Percentiles rank a stretch among this genome's conserved stretches.
phyloP scores from a whole-genome alignment of 2,888 invertebrate species.

The Aphelenchoides bicaudatus region DNA sequence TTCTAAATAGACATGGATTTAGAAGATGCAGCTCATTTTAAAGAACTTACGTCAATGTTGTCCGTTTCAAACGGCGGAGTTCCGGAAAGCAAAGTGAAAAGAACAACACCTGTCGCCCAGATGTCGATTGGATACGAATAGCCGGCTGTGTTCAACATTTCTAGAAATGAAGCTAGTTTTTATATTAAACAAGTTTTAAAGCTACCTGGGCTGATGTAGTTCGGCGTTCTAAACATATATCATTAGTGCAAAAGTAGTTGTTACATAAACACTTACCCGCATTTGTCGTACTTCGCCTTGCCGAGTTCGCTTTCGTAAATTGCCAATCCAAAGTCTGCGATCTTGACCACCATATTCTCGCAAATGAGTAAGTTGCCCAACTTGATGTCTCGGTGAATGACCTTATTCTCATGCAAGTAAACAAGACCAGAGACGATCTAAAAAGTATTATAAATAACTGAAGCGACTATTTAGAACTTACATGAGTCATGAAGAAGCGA shows the following conservation, averaged over 20 bases:
- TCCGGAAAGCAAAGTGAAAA: neutral
- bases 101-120: neutral
- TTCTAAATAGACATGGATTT: neutral
- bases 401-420: constrained; percentile 27
- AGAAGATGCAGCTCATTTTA: neutral
- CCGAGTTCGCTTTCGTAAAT: too few species aligned
- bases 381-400: constrained; percentile 25
- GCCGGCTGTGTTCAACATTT: neutral
- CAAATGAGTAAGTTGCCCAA: neutral
- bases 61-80: constrained; percentile 11
- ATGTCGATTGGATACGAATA: neutral
- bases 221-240: constrained; percentile 3
- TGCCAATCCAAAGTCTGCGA: constrained; percentile 67
- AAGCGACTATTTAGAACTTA: neutral
- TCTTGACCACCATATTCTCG: constrained; percentile 61
- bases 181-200: neutral
- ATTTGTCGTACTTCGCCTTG: too few species aligned
- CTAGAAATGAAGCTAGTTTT: neutral
- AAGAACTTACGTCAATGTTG: neutral
- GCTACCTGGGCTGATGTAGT: constrained; percentile 7
- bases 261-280: too few species aligned
- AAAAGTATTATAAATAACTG: constrained; percentile 3
- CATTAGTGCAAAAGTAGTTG: too few species aligned
- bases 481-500: constrained; percentile 1
- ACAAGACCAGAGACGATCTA: constrained; percentile 18